Evolutionary conservation across 2,797 vertebrate genomes (phyloP), one percentile per base, ranked within the genome.

Genomic region (Fistularia tabacaria): DNA sequence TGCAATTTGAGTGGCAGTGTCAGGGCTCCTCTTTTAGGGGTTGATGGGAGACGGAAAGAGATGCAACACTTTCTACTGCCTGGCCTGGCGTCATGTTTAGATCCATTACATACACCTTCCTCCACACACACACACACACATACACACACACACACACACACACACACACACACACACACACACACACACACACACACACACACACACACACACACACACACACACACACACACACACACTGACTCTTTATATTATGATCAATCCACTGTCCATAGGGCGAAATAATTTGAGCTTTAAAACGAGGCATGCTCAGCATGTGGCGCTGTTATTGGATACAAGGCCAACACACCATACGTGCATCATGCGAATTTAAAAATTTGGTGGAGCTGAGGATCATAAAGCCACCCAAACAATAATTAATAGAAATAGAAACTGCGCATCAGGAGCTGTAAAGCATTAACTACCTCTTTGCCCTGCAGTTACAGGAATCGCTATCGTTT

Each of bases 1-100:
- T 68, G 71, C 74, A 63, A 1, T 57, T 14, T 81, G 82, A 84
- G 37, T 87, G 85, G 82, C 85, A 87, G 78, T 84, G 84, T 78
- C 71, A 64, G 84, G 82, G 72, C 81, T 74, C 50, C 77, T 71
- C 72, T 25, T 73, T 74, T 49, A 46, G 54, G 61, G 56, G 73
- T 68, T 49, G 6, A 46, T 54, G 62, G 60, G 49, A 14, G 7
- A 51, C 13, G 14, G 25, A 15, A 42, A 7, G 39, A 51, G 61
- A n/a, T 3, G 25, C 52, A 46, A 46, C 15, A 48, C 60, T 51
- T 71, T 57, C 56, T 56, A 43, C 74, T 80, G 67, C 59, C 59
- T 55, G 3, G 56, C 38, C 64, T 47, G 36, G 25, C 46, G 51
- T 73, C 66, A 58, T 55, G 62, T 69, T 50, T 61, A 64, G 61